Conservation (phyloP, 2,888 invertebrate species). For the Ophraella communa region DNA sequence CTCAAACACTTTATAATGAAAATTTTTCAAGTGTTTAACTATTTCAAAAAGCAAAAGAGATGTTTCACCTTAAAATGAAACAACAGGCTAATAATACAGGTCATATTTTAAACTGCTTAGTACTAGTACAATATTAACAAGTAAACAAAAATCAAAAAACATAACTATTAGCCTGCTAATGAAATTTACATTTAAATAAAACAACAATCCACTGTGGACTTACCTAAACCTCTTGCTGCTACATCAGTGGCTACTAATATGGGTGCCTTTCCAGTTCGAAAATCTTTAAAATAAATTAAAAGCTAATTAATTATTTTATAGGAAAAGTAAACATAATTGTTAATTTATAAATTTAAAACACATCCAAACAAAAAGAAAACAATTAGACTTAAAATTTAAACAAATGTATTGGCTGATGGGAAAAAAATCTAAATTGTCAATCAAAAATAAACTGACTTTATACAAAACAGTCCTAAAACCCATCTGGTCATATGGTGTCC, state of each 20-base stretch:
- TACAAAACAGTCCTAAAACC: too few relatives aligned
- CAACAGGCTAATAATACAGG: slow-evolving; percentile 53
- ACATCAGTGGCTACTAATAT: slow-evolving; percentile 95
- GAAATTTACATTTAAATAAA: slow-evolving; percentile 33
- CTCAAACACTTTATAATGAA: background rate
- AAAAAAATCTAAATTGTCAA: too few relatives aligned
- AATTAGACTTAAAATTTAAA: too few relatives aligned
- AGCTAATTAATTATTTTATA: background rate
- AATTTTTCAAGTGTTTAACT: background rate
- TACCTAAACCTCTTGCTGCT: slow-evolving; percentile 92
- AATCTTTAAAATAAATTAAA: slow-evolving; percentile 68
- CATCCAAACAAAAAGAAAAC: too few relatives aligned
- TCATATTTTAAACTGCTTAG: slow-evolving; percentile 23
- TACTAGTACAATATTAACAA: slow-evolving; percentile 22
- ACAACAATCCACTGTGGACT: slow-evolving; percentile 54
- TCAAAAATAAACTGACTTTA: too few relatives aligned
- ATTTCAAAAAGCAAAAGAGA: background rate
- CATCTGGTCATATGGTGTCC: too few relatives aligned
- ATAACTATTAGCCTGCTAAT: slow-evolving; percentile 53
- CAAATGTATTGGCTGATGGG: too few relatives aligned
- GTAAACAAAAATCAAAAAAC: slow-evolving; percentile 36
- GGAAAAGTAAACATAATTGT: background rate
- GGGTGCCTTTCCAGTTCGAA: slow-evolving; percentile 82
- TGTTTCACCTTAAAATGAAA: background rate
- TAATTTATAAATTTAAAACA: too few relatives aligned